Base-by-base conservation (phyloP, 2,797 vertebrate species). In the Steatocranus sp. region DNA sequence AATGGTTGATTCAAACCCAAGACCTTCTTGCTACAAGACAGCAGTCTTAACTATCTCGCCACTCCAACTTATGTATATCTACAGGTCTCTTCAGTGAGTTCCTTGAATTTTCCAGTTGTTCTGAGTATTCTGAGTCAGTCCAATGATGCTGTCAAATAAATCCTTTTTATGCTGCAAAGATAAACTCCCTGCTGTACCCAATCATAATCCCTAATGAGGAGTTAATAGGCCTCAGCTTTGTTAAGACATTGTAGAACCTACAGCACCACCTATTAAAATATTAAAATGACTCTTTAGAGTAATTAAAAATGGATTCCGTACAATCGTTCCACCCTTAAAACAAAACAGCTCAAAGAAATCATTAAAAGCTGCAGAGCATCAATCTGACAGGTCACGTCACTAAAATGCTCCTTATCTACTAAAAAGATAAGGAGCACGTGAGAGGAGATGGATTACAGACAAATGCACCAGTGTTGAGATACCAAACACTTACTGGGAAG, bases 401-500 rank as follows among this genome's bases (percentile, higher is more conserved):
- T 43, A 23, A 66, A 50, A 41, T 75, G 18, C 15, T 43, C 3
- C 63, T 68, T 43, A 68, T 43, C 20, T 1, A 43, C 63, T 79
- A 54, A 63, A 75, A 27, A 85, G 66, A 87, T 51, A 82, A 18
- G 43, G 1, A 61, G 76, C 54, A 46, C 9, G 8, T 53, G 7
- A 83, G 18, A 76, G 63, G 63, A 75, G 74, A 88, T 53, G 53
- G 54, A 58, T 41, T 36, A 34, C 79, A 83, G 53, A 80, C 48
- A 68, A 11, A 15, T 38, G 48, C 25, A 20, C 49, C 54, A 8
- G 43, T 4, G 7, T 5, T n/a, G 27, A 79, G 76, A 75, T n/a
- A 87, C 32, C 7, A 50, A 48, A 63, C 43, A 32, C 61, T 50
- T 49, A 53, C 75, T 17, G 76, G 30, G 14, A 27, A 80, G 81